Conservation (phyloP, 2,797 vertebrate species). For the Trematomus bernacchii region DNA sequence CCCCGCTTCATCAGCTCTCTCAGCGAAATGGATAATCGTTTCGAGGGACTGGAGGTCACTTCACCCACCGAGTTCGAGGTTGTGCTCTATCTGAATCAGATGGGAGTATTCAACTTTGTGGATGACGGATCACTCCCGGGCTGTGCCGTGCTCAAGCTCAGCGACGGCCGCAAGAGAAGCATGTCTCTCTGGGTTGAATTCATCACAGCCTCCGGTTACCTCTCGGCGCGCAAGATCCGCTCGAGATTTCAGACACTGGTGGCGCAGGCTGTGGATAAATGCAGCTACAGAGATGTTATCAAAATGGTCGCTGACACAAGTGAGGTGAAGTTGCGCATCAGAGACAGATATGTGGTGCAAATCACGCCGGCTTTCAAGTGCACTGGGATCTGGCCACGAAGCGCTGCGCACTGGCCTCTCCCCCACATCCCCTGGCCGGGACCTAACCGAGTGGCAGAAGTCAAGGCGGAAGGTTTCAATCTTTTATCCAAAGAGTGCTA, state of each 20-base stretch:
- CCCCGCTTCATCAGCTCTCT: conserved; percentile 99
- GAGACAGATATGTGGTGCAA: conserved; percentile 98
- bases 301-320: conserved; percentile 99
- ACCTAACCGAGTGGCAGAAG: conserved; percentile 97
- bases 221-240: conserved; percentile 98
- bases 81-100: conserved; percentile 99
- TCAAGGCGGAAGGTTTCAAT: conserved; percentile 99
- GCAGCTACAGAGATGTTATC: conserved; percentile 98
- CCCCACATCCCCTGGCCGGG: conserved; percentile 99
- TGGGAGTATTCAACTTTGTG: conserved; percentile 99
- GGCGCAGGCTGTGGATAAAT: conserved; percentile 99
- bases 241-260: conserved; percentile 98
- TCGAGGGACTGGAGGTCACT: conserved; percentile 98
- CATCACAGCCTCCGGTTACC: conserved; percentile 99
- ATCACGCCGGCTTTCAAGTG: conserved; percentile 99
- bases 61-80: conserved; percentile 98
- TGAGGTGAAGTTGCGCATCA: conserved; percentile 96
- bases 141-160: conserved; percentile 98
- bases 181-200: conserved; percentile 99
- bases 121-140: conserved; percentile 98
- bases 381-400: conserved; percentile 99
- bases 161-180: conserved; percentile 98
- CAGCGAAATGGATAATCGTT: conserved; percentile 98
- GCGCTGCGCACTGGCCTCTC: conserved; percentile 99
- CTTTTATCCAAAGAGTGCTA: conserved; percentile 99